Conservation (phyloP, 2,113 vertebrate genomes). For the Zosterops japonicus region DNA sequence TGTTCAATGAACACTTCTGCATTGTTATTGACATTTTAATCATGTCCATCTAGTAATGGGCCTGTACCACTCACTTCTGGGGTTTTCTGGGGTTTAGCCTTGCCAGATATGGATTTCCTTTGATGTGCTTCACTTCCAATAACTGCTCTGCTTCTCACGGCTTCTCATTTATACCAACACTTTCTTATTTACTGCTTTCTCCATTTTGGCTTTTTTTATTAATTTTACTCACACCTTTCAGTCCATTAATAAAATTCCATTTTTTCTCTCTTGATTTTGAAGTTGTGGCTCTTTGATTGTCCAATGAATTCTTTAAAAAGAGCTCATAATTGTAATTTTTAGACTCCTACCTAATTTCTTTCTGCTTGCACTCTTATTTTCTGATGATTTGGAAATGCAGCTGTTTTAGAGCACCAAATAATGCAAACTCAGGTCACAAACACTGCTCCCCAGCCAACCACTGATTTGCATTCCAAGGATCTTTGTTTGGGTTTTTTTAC, state of each 20-base stretch:
- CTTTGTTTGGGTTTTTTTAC: not conserved
- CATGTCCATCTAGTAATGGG: not conserved
- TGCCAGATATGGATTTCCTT: conserved; percentile 27
- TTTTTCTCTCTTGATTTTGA: not conserved
- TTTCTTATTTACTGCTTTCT: not conserved
- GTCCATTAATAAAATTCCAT: not conserved
- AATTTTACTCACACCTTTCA: not conserved
- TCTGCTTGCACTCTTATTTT: not conserved
- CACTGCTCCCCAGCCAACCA: not conserved
- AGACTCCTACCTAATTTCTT: not conserved
- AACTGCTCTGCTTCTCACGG: not conserved
- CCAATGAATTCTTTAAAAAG: not conserved
- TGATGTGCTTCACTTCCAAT: conserved; percentile 11
- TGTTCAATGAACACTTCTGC: conserved; percentile 1
- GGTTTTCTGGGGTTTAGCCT: not conserved
- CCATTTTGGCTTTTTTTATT: not conserved
- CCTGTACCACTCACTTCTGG: not conserved
- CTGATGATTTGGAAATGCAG: not conserved
- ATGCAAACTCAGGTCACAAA: not conserved
- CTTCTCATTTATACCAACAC: not conserved
- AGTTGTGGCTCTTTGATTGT: not conserved
- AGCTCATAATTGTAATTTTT: not conserved
- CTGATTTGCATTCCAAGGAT: not conserved
- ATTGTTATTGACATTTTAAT: conserved; percentile 19
- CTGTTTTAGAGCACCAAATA: not conserved